A percentile compares a stretch with the other conserved stretches of the same genome.
phyloP scores from a whole-genome alignment of 2,888 invertebrate species.

The Sipha maydis region DNA sequence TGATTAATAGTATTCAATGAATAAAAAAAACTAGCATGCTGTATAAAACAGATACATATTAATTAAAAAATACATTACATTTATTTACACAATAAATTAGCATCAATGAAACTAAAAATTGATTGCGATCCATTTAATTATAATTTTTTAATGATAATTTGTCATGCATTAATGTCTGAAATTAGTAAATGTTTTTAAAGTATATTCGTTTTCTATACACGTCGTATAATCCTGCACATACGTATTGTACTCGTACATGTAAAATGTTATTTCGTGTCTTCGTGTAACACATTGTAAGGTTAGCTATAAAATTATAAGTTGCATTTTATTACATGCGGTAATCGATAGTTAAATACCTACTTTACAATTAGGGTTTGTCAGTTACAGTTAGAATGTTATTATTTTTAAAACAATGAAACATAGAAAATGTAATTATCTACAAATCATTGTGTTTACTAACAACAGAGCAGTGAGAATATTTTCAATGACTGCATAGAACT shows the following conservation, averaged over 20 bases:
- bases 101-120: no score
- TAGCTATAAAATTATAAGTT: not conserved
- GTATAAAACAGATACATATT: no score
- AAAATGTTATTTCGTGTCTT: not conserved
- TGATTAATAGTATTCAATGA: no score
- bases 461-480: conserved; percentile 34
- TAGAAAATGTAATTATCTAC: conserved; percentile 38
- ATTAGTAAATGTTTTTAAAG: not conserved
- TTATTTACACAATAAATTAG: no score
- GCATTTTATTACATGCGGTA: not conserved
- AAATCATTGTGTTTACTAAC: conserved; percentile 34
- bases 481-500: conserved; percentile 24
- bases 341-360: conserved; percentile 48
- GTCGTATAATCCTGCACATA: no score
- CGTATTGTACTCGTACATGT: not conserved
- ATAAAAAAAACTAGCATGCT: no score
- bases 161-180: not conserved
- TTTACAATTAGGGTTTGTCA: conserved; percentile 47
- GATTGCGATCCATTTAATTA: not conserved
- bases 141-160: not conserved
- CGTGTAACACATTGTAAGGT: not conserved
- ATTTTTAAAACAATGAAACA: conserved; percentile 48
- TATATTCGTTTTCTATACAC: not conserved
- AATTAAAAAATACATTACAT: no score
- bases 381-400: conserved; percentile 44